Evolutionary conservation across 2,888 invertebrate genomes (phyloP).

Genomic region (Sarcophaga caerulescens): DNA sequence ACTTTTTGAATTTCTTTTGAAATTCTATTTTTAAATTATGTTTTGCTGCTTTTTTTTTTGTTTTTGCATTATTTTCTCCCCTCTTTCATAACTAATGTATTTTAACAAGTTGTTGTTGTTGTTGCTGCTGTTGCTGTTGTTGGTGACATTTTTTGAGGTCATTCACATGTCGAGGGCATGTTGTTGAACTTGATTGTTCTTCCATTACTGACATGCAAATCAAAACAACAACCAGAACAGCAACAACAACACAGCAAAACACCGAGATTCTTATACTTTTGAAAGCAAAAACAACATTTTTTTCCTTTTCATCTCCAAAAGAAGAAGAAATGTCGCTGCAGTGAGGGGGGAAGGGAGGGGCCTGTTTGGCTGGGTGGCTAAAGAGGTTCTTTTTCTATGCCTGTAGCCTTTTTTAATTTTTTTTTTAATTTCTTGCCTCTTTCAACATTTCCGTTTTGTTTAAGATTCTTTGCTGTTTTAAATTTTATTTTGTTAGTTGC

Average conservation of each 20-base stretch:
- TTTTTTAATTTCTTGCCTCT: neutral
- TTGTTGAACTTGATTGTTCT: conserved; percentile 78
- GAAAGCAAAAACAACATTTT: neutral
- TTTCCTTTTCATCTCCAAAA: neutral
- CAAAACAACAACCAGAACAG: conserved; percentile 25
- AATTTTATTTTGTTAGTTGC: conserved; percentile 8
- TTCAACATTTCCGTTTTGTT: conserved; percentile 1
- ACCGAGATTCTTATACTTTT: neutral
- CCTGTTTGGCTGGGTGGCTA: too few species aligned
- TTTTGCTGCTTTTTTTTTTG: neutral
- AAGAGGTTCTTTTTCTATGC: neutral
- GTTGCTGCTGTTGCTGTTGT: conserved; percentile 55
- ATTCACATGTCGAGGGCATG: conserved; percentile 80
- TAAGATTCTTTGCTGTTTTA: conserved; percentile 5
- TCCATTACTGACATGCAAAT: conserved; percentile 52
- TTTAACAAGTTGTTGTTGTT: neutral
- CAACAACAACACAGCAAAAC: conserved; percentile 6
- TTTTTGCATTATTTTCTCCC: neutral
- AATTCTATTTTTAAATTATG: too few species aligned
- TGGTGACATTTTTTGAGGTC: conserved; percentile 78
- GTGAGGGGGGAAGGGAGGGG: accelerated
- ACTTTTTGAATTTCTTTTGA: too few species aligned
- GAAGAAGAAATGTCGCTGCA: too few species aligned
- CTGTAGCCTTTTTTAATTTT: neutral
- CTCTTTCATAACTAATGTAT: conserved; percentile 29